These are phyloP conservation scores for Neria commutata DNA, from an alignment of 2,888 invertebrate genomes.

Conservation along the genomic window DNA sequence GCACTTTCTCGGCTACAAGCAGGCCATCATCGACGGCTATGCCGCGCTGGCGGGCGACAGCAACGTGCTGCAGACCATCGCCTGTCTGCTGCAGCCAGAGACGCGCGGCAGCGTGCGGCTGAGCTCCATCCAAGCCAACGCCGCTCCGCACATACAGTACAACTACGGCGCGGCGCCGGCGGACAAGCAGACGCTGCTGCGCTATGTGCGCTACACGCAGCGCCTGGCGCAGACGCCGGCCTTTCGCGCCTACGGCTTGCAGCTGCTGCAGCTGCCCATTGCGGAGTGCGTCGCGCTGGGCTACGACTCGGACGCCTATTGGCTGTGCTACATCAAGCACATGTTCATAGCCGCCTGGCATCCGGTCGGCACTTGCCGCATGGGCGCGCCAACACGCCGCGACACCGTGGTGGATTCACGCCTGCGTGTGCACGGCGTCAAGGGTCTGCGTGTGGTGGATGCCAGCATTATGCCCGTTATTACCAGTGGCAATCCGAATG, in stretches of 20 bases:
- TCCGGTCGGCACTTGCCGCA: conserved; percentile 73
- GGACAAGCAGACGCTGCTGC: conserved; percentile 59
- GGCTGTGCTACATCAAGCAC: conserved; percentile 66
- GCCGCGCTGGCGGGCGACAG: conserved; percentile 24
- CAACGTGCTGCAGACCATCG: conserved; percentile 43
- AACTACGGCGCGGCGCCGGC: conserved; percentile 64
- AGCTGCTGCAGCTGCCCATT: conserved; percentile 45
- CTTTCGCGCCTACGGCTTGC: conserved; percentile 57
- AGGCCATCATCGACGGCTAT: conserved; percentile 34
- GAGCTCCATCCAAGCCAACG: conserved; percentile 62
- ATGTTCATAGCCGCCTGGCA: conserved; percentile 69
- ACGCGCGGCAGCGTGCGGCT: conserved; percentile 64
- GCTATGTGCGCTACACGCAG: conserved; percentile 52
- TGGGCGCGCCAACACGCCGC: conserved; percentile 65
- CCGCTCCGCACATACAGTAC: conserved; percentile 66
- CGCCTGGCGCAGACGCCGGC: conserved; percentile 59
- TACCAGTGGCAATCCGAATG: conserved; percentile 81
- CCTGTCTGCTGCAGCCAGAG: conserved; percentile 54
- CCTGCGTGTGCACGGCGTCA: conserved; percentile 66
- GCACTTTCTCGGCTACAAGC: conserved; percentile 36
- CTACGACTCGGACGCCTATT: conserved; percentile 62
- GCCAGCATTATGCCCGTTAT: conserved; percentile 83
- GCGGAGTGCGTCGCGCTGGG: conserved; percentile 40
- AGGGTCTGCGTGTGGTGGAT: conserved; percentile 78
- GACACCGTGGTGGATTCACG: conserved; percentile 64